A percentile compares a stretch with the other conserved stretches of the same genome.
phyloP scores from a whole-genome alignment of 2,797 vertebrate genomes.

The Mormyrus proboscirostris region DNA sequence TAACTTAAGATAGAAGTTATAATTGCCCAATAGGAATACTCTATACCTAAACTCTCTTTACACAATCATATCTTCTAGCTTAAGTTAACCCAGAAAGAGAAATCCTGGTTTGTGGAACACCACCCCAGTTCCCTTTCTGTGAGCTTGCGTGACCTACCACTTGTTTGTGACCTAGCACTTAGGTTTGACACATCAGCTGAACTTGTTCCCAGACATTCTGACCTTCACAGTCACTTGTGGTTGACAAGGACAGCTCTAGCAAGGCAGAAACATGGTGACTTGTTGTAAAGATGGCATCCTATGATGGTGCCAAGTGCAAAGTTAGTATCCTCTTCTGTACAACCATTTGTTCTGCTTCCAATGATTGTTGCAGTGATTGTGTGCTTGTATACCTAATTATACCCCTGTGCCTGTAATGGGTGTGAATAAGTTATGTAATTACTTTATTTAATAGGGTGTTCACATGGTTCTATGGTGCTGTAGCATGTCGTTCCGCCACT shows the following conservation, averaged over 20 bases:
- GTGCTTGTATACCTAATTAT: neutral
- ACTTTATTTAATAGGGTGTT: neutral
- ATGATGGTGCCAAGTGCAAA: neutral
- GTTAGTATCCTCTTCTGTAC: neutral
- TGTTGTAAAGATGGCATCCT: neutral
- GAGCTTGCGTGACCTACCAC: neutral
- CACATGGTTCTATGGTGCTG: neutral
- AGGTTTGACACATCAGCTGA: neutral
- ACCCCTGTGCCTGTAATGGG: neutral
- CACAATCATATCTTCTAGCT: neutral
- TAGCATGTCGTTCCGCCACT: neutral
- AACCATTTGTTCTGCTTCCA: neutral
- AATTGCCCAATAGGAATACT: neutral
- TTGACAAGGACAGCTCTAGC: neutral
- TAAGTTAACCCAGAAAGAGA: neutral
- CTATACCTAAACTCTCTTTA: neutral
- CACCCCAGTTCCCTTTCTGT: neutral
- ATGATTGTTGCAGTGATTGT: neutral
- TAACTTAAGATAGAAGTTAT: neutral
- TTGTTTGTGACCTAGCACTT: neutral
- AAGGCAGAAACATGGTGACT: neutral
- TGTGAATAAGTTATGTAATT: neutral
- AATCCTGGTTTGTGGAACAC: neutral
- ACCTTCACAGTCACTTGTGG: neutral
- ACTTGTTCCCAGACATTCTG: neutral